phyloP scores from a whole-genome alignment of 1,140 invertebrate species.

The Brachionus manjavacas region DNA sequence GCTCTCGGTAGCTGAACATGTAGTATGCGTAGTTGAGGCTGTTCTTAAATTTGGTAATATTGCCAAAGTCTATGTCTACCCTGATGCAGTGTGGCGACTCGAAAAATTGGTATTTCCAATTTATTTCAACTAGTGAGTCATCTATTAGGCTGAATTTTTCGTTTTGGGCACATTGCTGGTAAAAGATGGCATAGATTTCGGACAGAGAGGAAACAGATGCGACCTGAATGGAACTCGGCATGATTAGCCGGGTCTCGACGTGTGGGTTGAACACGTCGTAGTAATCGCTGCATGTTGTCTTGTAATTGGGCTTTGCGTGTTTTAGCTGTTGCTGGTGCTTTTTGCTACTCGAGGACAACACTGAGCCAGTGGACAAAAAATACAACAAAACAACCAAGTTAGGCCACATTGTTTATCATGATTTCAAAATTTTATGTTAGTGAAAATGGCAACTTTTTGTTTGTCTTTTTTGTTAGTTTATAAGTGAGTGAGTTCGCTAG shows the following conservation, averaged over 20 bases:
- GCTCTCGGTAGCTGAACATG: conserved; percentile 19
- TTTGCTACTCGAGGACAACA: not conserved
- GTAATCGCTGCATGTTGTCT: not conserved
- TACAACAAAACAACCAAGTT: not conserved
- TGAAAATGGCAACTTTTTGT: not conserved
- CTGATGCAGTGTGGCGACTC: conserved; percentile 36
- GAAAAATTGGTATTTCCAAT: conserved; percentile 38
- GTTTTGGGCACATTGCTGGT: not conserved
- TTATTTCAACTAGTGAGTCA: not conserved
- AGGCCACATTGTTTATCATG: not conserved
- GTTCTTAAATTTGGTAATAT: not conserved
- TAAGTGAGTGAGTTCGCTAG: not conserved
- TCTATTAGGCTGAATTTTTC: not conserved
- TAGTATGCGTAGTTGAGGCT: not conserved
- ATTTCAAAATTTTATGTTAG: not conserved
- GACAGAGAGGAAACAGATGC: not conserved
- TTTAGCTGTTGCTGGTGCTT: not conserved
- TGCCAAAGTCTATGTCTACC: conserved; percentile 6
- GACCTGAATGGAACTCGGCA: not conserved
- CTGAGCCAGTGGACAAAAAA: not conserved
- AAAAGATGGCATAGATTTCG: not conserved
- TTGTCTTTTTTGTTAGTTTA: not conserved
- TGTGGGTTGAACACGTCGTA: not conserved
- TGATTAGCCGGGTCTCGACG: not conserved
- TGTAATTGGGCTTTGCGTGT: conserved; percentile 1